These are phyloP conservation scores for Pachliopta kotzebuea DNA, from an alignment of 2,888 invertebrate genomes.

Conservation along the genomic window DNA sequence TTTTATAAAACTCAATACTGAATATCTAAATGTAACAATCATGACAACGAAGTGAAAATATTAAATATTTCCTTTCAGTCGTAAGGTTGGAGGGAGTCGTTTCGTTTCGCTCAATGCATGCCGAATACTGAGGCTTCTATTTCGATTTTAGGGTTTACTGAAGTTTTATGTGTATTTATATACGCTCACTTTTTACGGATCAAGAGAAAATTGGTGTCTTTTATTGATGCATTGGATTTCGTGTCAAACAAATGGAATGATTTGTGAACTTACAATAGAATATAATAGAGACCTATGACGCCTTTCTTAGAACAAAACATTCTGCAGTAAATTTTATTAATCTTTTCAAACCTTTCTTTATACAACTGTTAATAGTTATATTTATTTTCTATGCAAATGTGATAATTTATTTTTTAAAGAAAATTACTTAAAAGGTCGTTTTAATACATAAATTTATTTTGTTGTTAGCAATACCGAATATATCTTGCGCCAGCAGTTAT, in stretches of 20 bases:
- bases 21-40: no score
- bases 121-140: conserved; percentile 55
- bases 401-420: no score
- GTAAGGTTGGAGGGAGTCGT: conserved; percentile 34
- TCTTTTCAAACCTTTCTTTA: no score
- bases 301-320: no score
- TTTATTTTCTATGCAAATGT: no score
- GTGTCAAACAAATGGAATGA: conserved; percentile 51
- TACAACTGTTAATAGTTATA: no score
- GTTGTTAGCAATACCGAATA: no score
- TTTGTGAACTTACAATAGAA: conserved; percentile 41
- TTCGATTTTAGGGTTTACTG: conserved; percentile 56
- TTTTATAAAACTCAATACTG: no score
- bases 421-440: no score
- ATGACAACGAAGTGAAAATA: no score
- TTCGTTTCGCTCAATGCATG: conserved; percentile 52
- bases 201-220: conserved; percentile 65
- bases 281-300: not conserved
- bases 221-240: conserved; percentile 55
- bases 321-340: no score
- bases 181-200: conserved; percentile 69
- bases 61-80: not conserved
- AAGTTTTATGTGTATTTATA: conserved; percentile 65
- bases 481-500: not conserved
- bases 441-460: no score